A percentile compares a stretch with the other conserved stretches of the same genome.
Conservation (phyloP, 1,140 invertebrate genomes). For the Drosophila tani region DNA sequence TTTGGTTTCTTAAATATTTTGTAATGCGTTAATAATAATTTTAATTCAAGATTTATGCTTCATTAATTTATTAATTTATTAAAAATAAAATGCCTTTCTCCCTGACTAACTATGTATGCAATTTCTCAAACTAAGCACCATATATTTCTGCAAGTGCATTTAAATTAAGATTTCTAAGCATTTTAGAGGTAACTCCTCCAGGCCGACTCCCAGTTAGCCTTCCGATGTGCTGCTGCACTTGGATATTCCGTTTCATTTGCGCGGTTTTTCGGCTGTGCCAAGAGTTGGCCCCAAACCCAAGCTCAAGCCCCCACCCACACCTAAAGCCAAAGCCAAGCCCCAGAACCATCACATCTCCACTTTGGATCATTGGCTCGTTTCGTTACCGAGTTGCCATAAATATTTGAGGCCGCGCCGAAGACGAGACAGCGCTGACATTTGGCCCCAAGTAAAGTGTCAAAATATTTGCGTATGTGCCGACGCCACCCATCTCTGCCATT, state of each 20-base stretch:
- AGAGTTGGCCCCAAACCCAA: neutral
- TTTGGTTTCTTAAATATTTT: neutral
- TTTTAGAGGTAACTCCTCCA: neutral
- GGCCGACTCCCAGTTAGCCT: slow-evolving; percentile 22
- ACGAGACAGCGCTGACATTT: slow-evolving; percentile 48
- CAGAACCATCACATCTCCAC: slow-evolving; percentile 17
- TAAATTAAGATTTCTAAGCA: slow-evolving; percentile 1
- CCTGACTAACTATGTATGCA: neutral
- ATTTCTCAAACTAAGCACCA: neutral
- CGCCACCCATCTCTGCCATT: slow-evolving; percentile 33
- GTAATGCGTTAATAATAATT: no score
- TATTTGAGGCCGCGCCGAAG: slow-evolving; percentile 61
- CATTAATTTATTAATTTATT: neutral
- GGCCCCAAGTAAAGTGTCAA: slow-evolving; percentile 73
- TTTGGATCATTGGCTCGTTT: slow-evolving; percentile 30
- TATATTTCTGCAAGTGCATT: slow-evolving; percentile 5
- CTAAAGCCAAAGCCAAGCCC: neutral
- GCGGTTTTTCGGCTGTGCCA: slow-evolving; percentile 52
- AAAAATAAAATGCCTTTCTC: neutral
- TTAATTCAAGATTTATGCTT: no score
- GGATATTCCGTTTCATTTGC: slow-evolving; percentile 69
- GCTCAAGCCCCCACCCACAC: neutral
- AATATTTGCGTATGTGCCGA: slow-evolving; percentile 64
- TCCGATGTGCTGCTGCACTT: slow-evolving; percentile 33
- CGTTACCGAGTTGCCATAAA: slow-evolving; percentile 51